Base-by-base conservation (phyloP, 92 coral and sea anemone genomes). In the Actinostola sp. region DNA sequence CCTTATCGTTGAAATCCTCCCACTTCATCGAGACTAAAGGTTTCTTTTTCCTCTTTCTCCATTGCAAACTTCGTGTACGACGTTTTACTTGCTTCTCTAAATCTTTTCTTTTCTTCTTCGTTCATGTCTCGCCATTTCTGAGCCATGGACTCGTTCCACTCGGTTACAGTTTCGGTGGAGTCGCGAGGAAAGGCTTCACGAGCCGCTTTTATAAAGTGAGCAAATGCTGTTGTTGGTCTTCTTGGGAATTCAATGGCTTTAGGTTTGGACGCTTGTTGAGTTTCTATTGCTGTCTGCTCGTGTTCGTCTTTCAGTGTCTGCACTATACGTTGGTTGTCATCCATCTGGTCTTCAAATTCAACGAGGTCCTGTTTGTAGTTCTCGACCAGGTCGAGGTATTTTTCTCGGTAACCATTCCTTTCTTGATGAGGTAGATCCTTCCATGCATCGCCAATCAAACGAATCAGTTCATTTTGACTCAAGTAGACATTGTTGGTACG, bases 131-230 rank as follows among this genome's bases (percentile, higher is more conserved):
- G 79, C 89, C 89, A 84, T 58, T 61, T 78, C 1, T 66, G 32
- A 31, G 89, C 84, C 73, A 81, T 71, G 8, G 73, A 59, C 25
- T 66, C 71, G 21, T 78, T 84, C 84, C 84, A 84, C 36, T 77
- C 80, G 60, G 50, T 49, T 57, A 60, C 36, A 26, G 77, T 70
- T 45, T 84, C 81, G 44, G 27, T 50, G 7, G 77, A 23, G 13
- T 58, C 41, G 59, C 72, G 76, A 24, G 89, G 84, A 70, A 29
- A 72, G 28, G 73, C 75, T 42, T 62, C 71, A 2, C 46, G 56
- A 12, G 74, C 72, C 8, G 89, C 82, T 42, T 72, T 72, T 16
- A 78, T 48, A 65, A 84, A 84, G 64, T 70, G 56, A 23, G 71
- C 82, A 66, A 78, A 84, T 13, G 84, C 84, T 33, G 67, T 78